phyloP scores from a whole-genome alignment of 2,888 invertebrate genomes.

The Scaptomyza cyrtandrae region DNA sequence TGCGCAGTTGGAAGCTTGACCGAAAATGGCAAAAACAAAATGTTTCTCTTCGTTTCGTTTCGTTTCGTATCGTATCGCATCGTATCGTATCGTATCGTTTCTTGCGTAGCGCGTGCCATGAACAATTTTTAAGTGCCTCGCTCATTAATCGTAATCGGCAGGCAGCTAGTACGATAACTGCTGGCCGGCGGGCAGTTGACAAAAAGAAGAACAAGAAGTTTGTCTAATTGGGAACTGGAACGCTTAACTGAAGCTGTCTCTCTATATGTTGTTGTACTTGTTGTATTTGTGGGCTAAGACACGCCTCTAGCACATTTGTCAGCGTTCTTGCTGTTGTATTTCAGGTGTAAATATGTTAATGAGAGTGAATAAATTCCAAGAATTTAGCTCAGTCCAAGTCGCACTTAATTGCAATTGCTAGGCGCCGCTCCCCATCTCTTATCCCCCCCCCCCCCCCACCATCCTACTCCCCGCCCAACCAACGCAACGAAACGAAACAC shows the following conservation, averaged over 20 bases:
- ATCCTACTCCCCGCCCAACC: neutral
- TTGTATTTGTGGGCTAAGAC: conserved; percentile 14
- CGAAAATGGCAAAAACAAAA: conserved; percentile 1
- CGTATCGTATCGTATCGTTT: neutral
- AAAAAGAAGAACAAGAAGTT: conserved; percentile 42
- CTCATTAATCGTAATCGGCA: conserved; percentile 83
- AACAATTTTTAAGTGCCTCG: conserved; percentile 74
- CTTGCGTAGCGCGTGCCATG: conserved; percentile 74
- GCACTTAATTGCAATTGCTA: conserved; percentile 72
- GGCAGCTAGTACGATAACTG: conserved; percentile 46
- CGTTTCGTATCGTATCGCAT: neutral
- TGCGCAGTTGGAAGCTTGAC: conserved; percentile 17
- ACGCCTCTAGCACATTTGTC: conserved; percentile 75
- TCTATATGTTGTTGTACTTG: too few species aligned
- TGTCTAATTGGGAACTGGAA: conserved; percentile 75
- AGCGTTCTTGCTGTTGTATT: conserved; percentile 46
- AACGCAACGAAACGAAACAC: conserved; percentile 15
- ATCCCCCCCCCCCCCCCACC: neutral
- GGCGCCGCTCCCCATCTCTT: neutral
- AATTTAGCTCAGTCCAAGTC: conserved; percentile 52
- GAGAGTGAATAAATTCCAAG: conserved; percentile 74
- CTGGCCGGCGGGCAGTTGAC: conserved; percentile 47
- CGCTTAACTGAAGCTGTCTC: conserved; percentile 9
- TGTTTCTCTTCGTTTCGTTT: neutral
- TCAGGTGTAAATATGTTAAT: conserved; percentile 78